phyloP scores from a whole-genome alignment of 2,797 vertebrate genomes.

The Sardinella longiceps region DNA sequence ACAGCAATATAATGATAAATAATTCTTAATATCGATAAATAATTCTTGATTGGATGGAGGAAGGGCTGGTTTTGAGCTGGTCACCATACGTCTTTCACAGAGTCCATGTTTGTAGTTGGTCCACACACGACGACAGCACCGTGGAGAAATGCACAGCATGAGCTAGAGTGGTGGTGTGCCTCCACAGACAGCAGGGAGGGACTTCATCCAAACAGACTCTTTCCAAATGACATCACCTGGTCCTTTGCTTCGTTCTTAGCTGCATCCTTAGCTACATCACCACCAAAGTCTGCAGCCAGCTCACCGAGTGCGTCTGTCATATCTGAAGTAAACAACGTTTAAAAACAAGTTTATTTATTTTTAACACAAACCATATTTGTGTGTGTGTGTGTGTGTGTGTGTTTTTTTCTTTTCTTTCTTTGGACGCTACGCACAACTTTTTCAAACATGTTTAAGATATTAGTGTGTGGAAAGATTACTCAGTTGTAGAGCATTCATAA shows the following conservation, averaged over 20 bases:
- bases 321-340: constrained; percentile 40
- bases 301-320: constrained; percentile 51
- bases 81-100: neutral
- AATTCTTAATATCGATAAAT: no score
- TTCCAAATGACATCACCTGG: constrained; percentile 11
- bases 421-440: neutral
- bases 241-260: neutral
- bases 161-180: constrained; percentile 1
- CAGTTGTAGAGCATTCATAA: neutral
- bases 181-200: neutral
- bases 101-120: neutral
- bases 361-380: neutral
- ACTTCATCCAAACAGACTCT: neutral
- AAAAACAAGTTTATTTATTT: neutral
- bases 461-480: neutral
- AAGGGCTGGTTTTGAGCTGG: neutral
- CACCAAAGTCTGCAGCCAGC: constrained; percentile 39
- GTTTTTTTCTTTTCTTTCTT: neutral
- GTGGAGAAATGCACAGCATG: constrained; percentile 8
- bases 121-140: neutral
- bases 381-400: neutral
- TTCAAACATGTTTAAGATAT: neutral
- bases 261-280: neutral
- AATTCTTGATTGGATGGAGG: neutral
- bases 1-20: neutral